A percentile compares a stretch with the other conserved stretches of the same genome.
phyloP scores from a whole-genome alignment of 2,113 vertebrate species.

The Patagioenas fasciata region DNA sequence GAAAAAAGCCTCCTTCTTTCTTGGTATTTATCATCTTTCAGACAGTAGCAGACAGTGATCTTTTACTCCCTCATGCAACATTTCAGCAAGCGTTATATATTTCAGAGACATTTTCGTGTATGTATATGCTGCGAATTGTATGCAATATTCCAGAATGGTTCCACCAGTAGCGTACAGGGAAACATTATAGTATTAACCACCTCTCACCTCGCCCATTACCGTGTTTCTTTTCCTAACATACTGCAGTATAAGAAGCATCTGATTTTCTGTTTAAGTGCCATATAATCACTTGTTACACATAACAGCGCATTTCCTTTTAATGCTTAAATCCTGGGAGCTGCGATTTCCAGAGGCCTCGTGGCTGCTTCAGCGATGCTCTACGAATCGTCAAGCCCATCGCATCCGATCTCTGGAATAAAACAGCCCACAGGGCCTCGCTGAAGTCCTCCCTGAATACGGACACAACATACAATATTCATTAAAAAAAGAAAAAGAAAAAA shows the following conservation, averaged over 20 bases:
- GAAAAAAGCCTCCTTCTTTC: not conserved
- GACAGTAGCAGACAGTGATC: constrained; percentile 24
- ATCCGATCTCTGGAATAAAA: not conserved
- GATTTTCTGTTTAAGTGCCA: constrained; percentile 22
- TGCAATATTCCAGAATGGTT: constrained; percentile 9
- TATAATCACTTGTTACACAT: constrained; percentile 6
- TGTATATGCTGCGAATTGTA: constrained; percentile 2
- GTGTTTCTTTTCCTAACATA: not conserved
- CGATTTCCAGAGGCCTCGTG: not conserved
- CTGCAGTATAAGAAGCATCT: not conserved
- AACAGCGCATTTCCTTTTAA: not conserved
- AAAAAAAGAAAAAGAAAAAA: not conserved
- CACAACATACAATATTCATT: rapidly evolving
- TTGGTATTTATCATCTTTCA: not conserved
- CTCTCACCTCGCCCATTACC: constrained; percentile 24
- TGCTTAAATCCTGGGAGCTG: not conserved
- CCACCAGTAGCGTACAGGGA: constrained; percentile 9
- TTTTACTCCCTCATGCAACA: constrained; percentile 46
- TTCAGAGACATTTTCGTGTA: constrained; percentile 30
- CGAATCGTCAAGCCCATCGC: not conserved
- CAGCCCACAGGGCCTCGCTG: rapidly evolving
- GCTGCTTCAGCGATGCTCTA: not conserved
- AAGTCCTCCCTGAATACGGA: not conserved
- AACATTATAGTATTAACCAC: not conserved
- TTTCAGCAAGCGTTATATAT: not conserved